Evolutionary conservation across 2,797 vertebrate species (phyloP).

Genomic region (Pangasius mekongensis): DNA sequence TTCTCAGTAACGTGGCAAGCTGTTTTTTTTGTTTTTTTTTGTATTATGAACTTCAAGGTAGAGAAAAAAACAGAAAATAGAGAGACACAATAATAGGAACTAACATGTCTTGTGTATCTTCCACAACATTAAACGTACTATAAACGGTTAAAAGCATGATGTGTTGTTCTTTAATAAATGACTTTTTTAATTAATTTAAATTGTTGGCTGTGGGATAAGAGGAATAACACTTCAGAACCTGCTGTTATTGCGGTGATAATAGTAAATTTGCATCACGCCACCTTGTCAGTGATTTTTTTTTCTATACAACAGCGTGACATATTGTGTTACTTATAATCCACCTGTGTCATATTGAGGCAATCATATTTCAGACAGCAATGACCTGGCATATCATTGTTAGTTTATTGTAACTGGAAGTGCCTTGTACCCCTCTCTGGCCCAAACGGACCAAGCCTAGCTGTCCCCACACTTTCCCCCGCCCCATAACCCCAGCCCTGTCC

Average conservation of each 20-base stretch:
- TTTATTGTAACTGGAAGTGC: not conserved
- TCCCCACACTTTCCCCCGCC: conserved; percentile 39
- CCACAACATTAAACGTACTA: not conserved
- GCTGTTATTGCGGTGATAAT: not conserved
- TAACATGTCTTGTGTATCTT: not conserved
- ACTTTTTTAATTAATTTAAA: not conserved
- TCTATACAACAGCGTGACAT: not conserved
- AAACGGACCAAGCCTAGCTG: not conserved
- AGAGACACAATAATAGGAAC: not conserved
- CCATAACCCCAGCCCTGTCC: conserved; percentile 17
- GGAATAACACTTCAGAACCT: not conserved
- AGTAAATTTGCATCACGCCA: not conserved
- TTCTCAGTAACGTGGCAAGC: not conserved
- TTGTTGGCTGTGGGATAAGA: not conserved
- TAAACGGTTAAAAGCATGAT: not conserved
- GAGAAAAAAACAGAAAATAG: not conserved
- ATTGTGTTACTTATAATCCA: not conserved
- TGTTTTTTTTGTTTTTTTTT: not conserved
- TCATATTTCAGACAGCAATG: not conserved
- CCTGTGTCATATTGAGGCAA: not conserved
- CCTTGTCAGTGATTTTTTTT: not conserved
- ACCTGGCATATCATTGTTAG: not conserved
- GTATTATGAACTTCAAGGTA: not conserved
- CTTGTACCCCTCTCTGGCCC: not conserved
- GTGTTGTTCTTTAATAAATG: not conserved